Conservation (phyloP, 1,140 invertebrate genomes). For the Melitaea cinxia region DNA sequence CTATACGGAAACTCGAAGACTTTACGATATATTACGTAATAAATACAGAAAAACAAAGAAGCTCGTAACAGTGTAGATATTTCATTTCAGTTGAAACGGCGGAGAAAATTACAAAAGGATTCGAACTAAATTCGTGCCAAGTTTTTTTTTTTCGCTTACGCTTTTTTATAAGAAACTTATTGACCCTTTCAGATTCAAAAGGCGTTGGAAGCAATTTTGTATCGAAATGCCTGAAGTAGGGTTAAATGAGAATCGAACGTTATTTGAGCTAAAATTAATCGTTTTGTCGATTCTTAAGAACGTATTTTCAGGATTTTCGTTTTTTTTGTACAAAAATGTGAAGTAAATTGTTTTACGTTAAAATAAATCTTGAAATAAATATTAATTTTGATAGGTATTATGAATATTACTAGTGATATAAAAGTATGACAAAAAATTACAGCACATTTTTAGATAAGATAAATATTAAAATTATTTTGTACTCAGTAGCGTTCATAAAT, state of each 20-base stretch:
- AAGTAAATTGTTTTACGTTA: too few species aligned
- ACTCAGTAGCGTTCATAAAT: too few species aligned
- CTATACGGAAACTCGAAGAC: neutral
- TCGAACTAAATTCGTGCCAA: slow-evolving; percentile 20
- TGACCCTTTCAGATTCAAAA: slow-evolving; percentile 46
- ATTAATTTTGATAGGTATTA: too few species aligned
- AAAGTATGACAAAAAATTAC: too few species aligned
- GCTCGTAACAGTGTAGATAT: neutral
- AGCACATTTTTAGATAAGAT: too few species aligned
- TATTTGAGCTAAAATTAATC: slow-evolving; percentile 42
- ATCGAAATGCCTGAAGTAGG: slow-evolving; percentile 43
- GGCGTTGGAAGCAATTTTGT: slow-evolving; percentile 47
- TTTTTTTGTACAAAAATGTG: too few species aligned
- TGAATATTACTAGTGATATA: too few species aligned
- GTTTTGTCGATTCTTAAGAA: neutral
- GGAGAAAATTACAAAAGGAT: slow-evolving; percentile 24
- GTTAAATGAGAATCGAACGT: slow-evolving; percentile 38
- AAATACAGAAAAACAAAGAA: neutral
- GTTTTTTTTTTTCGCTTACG: slow-evolving; percentile 39
- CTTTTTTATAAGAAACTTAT: slow-evolving; percentile 47
- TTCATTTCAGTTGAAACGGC: slow-evolving; percentile 16
- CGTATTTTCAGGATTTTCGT: too few species aligned
- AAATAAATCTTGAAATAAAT: too few species aligned
- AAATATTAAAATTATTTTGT: too few species aligned
- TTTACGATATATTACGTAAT: neutral